Evolutionary conservation across 2,797 vertebrate species (phyloP).

Genomic region (Simalia tracyae): DNA sequence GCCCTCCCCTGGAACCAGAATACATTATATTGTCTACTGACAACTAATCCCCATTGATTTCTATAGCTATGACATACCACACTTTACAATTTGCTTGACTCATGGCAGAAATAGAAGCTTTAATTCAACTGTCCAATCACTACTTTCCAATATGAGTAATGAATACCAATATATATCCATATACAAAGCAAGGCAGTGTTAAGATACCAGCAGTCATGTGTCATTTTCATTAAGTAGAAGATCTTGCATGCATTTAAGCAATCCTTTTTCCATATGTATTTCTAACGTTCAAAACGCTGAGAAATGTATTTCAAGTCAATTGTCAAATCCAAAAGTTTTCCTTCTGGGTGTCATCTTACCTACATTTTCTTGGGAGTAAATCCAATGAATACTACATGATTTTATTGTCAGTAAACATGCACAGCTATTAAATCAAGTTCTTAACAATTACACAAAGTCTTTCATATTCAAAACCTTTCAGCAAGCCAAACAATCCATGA

Average conservation of each 20-base stretch:
- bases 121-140: background rate
- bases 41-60: background rate
- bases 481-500: background rate
- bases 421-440: background rate
- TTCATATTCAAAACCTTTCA: background rate
- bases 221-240: background rate
- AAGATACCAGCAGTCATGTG: rapidly evolving
- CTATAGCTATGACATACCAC: background rate
- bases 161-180: background rate
- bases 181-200: background rate
- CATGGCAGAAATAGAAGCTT: slow-evolving; percentile 23
- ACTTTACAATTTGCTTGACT: slow-evolving; percentile 3
- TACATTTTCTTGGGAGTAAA: background rate
- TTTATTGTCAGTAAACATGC: background rate
- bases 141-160: slow-evolving; percentile 6
- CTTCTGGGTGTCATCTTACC: background rate
- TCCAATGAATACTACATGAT: background rate
- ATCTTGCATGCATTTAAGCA: background rate
- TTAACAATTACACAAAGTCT: background rate
- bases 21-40: background rate
- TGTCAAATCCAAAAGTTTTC: background rate
- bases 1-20: slow-evolving; percentile 36
- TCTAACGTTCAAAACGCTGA: rapidly evolving
- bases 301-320: background rate
- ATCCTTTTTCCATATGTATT: background rate